phyloP scores from a whole-genome alignment of 2,888 invertebrate genomes.

The Apocheima hispidaria region DNA sequence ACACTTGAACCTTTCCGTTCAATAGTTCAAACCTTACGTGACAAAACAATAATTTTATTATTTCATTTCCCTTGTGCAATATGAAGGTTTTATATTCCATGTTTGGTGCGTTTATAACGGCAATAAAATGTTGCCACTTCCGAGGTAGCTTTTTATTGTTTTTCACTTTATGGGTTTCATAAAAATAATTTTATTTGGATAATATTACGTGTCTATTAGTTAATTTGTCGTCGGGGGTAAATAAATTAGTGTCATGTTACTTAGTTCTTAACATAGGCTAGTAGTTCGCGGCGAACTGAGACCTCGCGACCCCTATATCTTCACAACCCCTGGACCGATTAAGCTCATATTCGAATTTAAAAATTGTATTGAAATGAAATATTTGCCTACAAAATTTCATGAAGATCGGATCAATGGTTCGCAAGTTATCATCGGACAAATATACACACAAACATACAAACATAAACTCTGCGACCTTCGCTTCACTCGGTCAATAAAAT shows the following conservation, averaged over 20 bases:
- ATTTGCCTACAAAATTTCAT: too few relatives aligned
- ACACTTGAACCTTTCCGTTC: constrained; percentile 3
- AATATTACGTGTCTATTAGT: constrained; percentile 1
- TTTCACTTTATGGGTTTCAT: constrained; percentile 27
- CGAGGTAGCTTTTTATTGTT: constrained; percentile 29
- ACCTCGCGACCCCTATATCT: too few relatives aligned
- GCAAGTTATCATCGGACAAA: too few relatives aligned
- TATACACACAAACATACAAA: too few relatives aligned
- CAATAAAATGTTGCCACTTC: constrained; percentile 37
- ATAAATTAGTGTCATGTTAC: neutral
- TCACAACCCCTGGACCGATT: too few relatives aligned
- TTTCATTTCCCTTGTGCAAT: constrained; percentile 34
- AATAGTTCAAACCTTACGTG: constrained; percentile 25
- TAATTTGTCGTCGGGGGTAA: constrained; percentile 5
- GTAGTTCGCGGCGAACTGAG: too few relatives aligned
- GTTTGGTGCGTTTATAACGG: constrained; percentile 36
- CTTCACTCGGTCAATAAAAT: too few relatives aligned
- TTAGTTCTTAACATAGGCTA: neutral
- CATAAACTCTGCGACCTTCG: too few relatives aligned
- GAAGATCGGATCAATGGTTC: too few relatives aligned
- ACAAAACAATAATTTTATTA: constrained; percentile 25
- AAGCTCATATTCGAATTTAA: too few relatives aligned
- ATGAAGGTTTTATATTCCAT: constrained; percentile 33
- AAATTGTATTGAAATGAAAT: too few relatives aligned
- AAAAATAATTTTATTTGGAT: constrained; percentile 12